Evolutionary conservation across 2,797 vertebrate genomes (phyloP).

Genomic region (Perodicticus potto): DNA sequence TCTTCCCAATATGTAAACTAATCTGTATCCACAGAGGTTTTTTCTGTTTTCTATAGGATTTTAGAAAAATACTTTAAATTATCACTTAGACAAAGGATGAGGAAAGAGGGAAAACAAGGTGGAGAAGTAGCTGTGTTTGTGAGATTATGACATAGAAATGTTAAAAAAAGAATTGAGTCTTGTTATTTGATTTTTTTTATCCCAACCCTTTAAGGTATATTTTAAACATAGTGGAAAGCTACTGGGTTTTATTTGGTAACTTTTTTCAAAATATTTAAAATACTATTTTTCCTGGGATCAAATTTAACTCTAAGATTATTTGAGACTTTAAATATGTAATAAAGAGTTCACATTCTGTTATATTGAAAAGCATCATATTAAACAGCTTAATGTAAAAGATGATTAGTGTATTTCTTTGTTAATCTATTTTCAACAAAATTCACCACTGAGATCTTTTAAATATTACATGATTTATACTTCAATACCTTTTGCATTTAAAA

Average conservation of each 20-base stretch:
- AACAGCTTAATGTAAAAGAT: conserved; percentile 14
- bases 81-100: neutral
- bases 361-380: conserved; percentile 2
- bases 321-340: conserved; percentile 35
- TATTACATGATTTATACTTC: conserved; percentile 8
- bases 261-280: conserved; percentile 16
- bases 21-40: neutral
- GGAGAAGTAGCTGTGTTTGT: neutral
- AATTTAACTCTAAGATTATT: conserved; percentile 32
- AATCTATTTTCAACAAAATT: conserved; percentile 24
- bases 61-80: neutral
- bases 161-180: conserved; percentile 13
- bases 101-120: neutral
- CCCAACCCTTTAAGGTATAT: neutral
- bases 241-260: neutral
- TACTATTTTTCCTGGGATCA: conserved; percentile 42
- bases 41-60: conserved; percentile 30
- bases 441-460: conserved; percentile 8
- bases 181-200: neutral
- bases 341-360: conserved; percentile 15
- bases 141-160: neutral
- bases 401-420: neutral
- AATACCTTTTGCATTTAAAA: neutral
- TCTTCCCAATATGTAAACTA: neutral
- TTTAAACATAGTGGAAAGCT: neutral